Percentiles rank a stretch among this genome's conserved stretches.
Evolutionary conservation across 2,113 vertebrate genomes (phyloP).

Genomic region (Fregetta grallaria): DNA sequence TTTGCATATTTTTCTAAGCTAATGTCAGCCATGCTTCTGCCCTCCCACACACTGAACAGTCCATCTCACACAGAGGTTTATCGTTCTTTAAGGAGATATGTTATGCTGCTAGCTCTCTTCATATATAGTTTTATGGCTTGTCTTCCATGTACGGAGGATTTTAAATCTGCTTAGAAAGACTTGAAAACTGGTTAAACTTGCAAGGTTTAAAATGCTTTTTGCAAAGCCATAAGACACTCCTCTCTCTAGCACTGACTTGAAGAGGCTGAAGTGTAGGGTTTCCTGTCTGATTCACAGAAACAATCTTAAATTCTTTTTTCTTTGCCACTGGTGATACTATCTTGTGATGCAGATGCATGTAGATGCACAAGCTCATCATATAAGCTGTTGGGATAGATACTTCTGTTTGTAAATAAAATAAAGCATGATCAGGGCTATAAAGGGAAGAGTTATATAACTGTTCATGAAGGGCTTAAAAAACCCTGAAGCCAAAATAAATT

Average conservation of each 20-base stretch:
- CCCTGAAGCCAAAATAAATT: not conserved
- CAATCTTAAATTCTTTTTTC: not conserved
- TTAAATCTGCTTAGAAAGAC: not conserved
- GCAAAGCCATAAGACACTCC: not conserved
- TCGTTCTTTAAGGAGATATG: not conserved
- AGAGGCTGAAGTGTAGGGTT: slow-evolving; percentile 3
- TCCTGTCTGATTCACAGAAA: slow-evolving; percentile 34
- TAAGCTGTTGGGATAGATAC: not conserved
- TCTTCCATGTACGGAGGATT: not conserved
- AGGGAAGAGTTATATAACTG: not conserved
- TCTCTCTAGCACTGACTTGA: not conserved
- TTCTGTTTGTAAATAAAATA: not conserved
- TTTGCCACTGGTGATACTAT: not conserved
- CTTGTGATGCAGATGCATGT: not conserved
- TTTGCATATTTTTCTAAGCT: slow-evolving; percentile 49
- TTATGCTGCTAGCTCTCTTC: not conserved
- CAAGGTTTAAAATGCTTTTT: not conserved
- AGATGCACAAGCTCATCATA: not conserved
- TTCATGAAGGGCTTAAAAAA: not conserved
- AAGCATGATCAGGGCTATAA: not conserved
- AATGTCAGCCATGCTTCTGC: slow-evolving; percentile 1
- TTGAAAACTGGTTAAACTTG: not conserved
- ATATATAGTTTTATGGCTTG: not conserved
- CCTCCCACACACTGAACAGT: slow-evolving; percentile 5
- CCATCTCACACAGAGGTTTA: not conserved